Conservation (phyloP, 2,797 vertebrate genomes). For the Chelidonichthys spinosus region DNA sequence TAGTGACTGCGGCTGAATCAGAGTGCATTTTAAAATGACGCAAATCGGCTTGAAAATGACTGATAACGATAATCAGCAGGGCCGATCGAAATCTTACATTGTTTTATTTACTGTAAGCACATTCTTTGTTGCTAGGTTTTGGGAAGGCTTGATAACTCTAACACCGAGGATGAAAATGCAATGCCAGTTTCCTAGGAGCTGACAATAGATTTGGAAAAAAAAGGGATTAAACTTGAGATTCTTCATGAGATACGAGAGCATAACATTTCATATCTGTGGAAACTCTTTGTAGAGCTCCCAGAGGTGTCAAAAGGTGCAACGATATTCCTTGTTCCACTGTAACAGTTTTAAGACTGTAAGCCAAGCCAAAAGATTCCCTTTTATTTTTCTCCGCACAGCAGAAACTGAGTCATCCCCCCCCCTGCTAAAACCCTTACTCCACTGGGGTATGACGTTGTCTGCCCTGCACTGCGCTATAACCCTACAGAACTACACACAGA, state of each 20-base stretch:
- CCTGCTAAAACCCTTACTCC: constrained; percentile 27
- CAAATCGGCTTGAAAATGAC: no score
- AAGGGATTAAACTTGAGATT: background rate
- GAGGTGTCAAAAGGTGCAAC: background rate
- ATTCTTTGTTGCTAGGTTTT: background rate
- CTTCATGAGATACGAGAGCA: background rate
- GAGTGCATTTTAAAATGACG: no score
- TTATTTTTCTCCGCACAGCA: background rate
- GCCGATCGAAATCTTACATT: background rate
- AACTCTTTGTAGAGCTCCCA: background rate
- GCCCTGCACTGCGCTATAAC: constrained; percentile 52
- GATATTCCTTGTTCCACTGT: constrained; percentile 5
- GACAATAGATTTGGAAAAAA: background rate
- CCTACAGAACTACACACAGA: constrained; percentile 70
- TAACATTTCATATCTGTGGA: background rate
- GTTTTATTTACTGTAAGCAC: background rate
- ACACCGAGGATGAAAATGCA: background rate
- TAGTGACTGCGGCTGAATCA: no score
- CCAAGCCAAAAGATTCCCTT: background rate
- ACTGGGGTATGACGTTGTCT: constrained; percentile 32
- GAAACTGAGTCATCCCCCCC: constrained; percentile 60
- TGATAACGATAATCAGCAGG: no score
- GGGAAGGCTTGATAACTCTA: background rate
- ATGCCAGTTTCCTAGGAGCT: constrained; percentile 8
- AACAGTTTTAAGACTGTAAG: background rate